Percentiles rank a stretch among this genome's conserved stretches.
Conservation (phyloP, 2,113 vertebrate genomes). For the Notarius quadriscutis region DNA sequence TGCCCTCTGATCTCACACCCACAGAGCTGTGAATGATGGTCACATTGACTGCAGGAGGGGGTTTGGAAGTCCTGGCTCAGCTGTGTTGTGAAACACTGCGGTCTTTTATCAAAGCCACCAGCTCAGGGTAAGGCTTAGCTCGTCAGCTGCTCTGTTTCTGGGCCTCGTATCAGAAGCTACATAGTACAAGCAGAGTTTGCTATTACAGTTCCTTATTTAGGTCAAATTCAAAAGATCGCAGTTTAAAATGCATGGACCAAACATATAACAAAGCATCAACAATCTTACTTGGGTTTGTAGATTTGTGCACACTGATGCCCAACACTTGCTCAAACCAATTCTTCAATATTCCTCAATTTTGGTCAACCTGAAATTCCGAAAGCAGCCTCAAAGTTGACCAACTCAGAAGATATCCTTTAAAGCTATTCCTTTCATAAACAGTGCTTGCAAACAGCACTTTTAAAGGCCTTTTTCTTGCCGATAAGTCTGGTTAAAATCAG, state of each 20-base stretch:
- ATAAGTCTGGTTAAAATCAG: background rate
- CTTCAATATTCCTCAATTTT: background rate
- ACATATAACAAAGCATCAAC: background rate
- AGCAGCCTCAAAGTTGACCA: background rate
- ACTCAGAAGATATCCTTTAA: background rate
- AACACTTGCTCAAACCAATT: background rate
- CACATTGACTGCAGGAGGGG: background rate
- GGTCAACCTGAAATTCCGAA: background rate
- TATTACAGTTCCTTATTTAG: background rate
- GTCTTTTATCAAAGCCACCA: background rate
- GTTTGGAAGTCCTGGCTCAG: background rate
- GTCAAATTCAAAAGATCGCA: background rate
- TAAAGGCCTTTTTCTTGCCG: background rate
- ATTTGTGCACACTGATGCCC: background rate
- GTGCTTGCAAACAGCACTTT: background rate
- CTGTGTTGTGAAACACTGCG: background rate
- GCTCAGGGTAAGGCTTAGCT: background rate
- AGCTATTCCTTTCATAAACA: background rate
- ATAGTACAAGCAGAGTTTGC: background rate
- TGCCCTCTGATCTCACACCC: conserved; percentile 17
- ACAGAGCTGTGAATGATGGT: background rate
- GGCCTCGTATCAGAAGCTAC: background rate
- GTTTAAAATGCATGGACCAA: background rate
- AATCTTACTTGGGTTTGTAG: too few species aligned
- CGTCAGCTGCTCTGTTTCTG: background rate